Conservation (phyloP, 2,113 vertebrate species). For the Brachyhypopomus occidentalis region DNA sequence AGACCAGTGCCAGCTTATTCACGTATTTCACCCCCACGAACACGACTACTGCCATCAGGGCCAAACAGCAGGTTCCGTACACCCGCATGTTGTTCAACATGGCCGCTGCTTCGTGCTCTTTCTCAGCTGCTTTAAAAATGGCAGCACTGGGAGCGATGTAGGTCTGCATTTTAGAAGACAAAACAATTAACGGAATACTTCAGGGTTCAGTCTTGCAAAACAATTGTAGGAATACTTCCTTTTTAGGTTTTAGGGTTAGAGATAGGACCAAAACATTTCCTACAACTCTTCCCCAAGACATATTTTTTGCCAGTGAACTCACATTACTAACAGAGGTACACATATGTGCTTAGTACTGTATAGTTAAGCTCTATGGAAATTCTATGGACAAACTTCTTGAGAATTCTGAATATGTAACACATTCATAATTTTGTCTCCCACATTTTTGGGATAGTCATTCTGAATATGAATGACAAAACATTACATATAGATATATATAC, state of each 20-base stretch:
- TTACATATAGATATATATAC: no score
- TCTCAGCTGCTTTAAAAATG: conserved; percentile 78
- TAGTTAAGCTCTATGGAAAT: background rate
- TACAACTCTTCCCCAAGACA: no score
- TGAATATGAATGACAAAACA: background rate
- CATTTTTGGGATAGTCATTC: background rate
- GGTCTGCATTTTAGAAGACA: conserved; percentile 71
- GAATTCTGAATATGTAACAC: no score
- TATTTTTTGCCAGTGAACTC: no score
- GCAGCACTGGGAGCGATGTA: conserved; percentile 90
- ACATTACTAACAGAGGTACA: no score
- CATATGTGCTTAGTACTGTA: no score
- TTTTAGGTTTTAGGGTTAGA: no score
- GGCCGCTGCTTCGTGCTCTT: conserved; percentile 68
- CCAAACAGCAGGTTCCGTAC: conserved; percentile 87
- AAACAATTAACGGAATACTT: background rate
- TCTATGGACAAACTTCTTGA: no score
- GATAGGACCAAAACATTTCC: no score
- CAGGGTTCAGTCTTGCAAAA: background rate
- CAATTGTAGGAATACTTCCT: background rate
- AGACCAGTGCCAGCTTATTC: conserved; percentile 93
- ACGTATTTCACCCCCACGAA: conserved; percentile 97
- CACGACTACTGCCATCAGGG: conserved; percentile 88
- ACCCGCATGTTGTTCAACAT: conserved; percentile 93
- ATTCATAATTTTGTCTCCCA: no score